Evolutionary conservation across 2,797 vertebrate species (phyloP), one percentile per base, ranked within the genome.

Genomic region (Clangula hyemalis): DNA sequence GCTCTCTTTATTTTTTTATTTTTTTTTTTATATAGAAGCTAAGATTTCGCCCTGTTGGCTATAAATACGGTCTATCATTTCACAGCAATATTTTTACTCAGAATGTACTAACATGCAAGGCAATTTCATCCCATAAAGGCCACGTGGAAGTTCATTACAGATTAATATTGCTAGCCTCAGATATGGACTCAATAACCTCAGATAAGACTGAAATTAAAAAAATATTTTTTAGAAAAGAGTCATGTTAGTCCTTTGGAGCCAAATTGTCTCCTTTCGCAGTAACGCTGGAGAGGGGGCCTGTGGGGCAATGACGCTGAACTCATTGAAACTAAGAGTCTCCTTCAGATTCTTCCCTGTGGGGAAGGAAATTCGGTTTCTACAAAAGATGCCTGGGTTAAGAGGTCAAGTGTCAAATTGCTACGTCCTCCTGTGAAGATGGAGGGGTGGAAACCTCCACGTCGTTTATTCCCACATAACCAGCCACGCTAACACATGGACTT

Each of bases 91-190:
- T 75, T 88, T 95, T 91, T 53, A 87, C 65, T 90, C 65, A 53
- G 15, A 85, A 82, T 70, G 54, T 78, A 61, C 87, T 82, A 89
- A 91, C 51, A 76, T 47, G 54, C 65, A 69, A 36, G 54, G 90
- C 84, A 75, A 85, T 60, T 76, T 89, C 73, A 95, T 85, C 77
- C 84, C 65, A 20, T 22, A 72, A 97, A 87, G 94, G 81, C 93
- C 79, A 74, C 54, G 64, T 11, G 53, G 81, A 93, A 92, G 79
- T 64, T 60, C 90, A 91, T 86, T 87, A 66, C 21, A 38, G 89
- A 95, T 93, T 90, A 92, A 94, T 94, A 97, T 94, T 8, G 3
- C 30, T 71, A 94, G 94, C 78, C 79, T 88, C 75, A 69, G 84
- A 91, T 78, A 90, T 24, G 94, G 64, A 61, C 39, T 77, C n/a